Evolutionary conservation across 2,797 vertebrate genomes (phyloP).

Genomic region (Sparus aurata): DNA sequence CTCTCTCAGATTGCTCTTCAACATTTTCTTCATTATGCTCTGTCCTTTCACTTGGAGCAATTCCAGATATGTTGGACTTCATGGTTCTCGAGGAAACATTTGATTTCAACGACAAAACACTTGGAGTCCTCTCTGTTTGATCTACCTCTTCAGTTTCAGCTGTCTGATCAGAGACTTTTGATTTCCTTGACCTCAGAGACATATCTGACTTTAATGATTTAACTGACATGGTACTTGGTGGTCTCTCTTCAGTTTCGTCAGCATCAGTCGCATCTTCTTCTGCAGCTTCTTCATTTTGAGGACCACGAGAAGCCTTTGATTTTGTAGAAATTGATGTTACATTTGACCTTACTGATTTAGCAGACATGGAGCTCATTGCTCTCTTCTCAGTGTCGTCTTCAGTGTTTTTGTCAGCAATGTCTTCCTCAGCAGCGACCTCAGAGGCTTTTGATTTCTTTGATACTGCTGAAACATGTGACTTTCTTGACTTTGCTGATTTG

Average conservation of each 20-base stretch:
- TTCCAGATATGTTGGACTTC: conserved; percentile 40
- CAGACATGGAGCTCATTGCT: conserved; percentile 55
- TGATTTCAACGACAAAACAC: conserved; percentile 61
- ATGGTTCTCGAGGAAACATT: conserved; percentile 49
- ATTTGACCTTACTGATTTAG: conserved; percentile 67
- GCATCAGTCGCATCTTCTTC: conserved; percentile 13
- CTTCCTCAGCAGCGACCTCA: conserved; percentile 23
- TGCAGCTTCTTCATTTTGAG: conserved; percentile 15
- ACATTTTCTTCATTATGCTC: conserved; percentile 16
- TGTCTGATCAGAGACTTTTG: conserved; percentile 48
- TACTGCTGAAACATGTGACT: conserved; percentile 50
- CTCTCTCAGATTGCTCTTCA: conserved; percentile 46
- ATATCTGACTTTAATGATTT: conserved; percentile 50
- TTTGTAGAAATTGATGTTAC: conserved; percentile 57
- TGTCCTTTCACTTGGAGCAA: background rate
- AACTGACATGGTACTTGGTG: conserved; percentile 33
- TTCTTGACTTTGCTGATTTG: conserved; percentile 66
- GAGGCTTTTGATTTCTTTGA: conserved; percentile 55
- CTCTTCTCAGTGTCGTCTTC: conserved; percentile 42
- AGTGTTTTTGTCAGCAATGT: conserved; percentile 14
- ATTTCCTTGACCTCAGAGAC: conserved; percentile 52
- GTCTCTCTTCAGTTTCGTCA: conserved; percentile 47
- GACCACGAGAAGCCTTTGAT: conserved; percentile 50
- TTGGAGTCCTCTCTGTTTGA: conserved; percentile 34
- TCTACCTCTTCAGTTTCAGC: conserved; percentile 12